A percentile compares a stretch with the other conserved stretches of the same genome.
phyloP scores from a whole-genome alignment of 2,797 vertebrate genomes.

The Amblyraja radiata region DNA sequence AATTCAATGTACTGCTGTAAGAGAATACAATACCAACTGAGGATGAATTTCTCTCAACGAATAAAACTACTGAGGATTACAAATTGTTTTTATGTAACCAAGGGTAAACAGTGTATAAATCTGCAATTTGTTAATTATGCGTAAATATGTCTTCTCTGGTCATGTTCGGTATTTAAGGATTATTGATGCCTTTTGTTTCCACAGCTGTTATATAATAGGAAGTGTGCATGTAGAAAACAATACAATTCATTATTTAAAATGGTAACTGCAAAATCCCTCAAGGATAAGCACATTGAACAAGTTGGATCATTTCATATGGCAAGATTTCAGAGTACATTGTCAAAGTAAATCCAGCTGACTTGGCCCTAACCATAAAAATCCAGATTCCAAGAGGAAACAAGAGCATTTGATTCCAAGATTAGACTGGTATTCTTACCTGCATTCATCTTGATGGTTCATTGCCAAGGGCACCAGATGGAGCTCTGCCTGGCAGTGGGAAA shows the following conservation, averaged over 20 bases:
- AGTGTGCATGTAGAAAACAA: conserved; percentile 21
- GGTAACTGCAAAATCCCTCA: conserved; percentile 26
- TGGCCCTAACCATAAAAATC: not conserved
- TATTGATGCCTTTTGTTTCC: not conserved
- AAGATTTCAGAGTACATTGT: not conserved
- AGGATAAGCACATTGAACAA: conserved; percentile 27
- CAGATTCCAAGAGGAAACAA: not conserved
- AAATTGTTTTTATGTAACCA: not conserved
- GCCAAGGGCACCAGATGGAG: not conserved
- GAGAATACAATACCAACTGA: too few relatives aligned
- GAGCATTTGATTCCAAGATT: conserved; percentile 21
- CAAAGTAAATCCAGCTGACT: not conserved
- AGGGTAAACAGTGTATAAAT: not conserved
- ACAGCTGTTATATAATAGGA: not conserved
- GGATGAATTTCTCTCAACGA: not conserved
- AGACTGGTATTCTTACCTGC: conserved; percentile 17
- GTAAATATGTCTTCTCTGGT: not conserved
- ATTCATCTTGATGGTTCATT: not conserved
- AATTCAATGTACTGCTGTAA: too few relatives aligned
- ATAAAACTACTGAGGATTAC: not conserved
- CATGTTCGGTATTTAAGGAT: not conserved
- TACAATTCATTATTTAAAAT: conserved; percentile 30
- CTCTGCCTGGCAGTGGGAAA: not conserved
- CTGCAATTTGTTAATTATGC: not conserved
- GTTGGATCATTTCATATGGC: conserved; percentile 32